Base-by-base conservation (phyloP, 64 coral and sea anemone species). In the Montipora capricornis region DNA sequence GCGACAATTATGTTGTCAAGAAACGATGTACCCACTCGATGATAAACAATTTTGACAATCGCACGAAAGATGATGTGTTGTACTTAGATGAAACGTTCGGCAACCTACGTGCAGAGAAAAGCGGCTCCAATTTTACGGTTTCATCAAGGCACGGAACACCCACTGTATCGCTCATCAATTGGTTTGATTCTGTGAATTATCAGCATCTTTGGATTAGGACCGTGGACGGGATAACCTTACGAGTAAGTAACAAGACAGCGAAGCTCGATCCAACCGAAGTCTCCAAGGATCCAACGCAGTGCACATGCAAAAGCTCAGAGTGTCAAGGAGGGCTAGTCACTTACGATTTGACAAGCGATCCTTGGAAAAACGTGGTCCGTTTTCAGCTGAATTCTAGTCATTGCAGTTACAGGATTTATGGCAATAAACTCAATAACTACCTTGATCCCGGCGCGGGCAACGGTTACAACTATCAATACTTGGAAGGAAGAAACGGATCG, bases 371-470 rank as follows among this genome's bases (percentile, higher is more conserved):
- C 12, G 47, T 92, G 44, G 78, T 71, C 16, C 79, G 90, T 58
- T 83, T 92, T n/a, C 66, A 92, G 76, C 13, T 92, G 10, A 83
- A 92, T 57, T 92, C 90, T 1, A 92, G 90, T 48, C 46, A 75
- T 12, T 92, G 90, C 66, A 92, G 90, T 50, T 92, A 92, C 62
- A 83, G 4, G n/a, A 92, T 92, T 24, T 62, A 45, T 10, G 90
- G 90, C 20, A 92, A 92, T 58, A 45, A 59, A 16, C 68, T 92
- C 2, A 92, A 92, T 20, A 92, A 92, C 47, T 92, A 84, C 49
- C 44, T 92, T 29, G 90, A 92, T 19, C 90, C 90, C 17, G 90
- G 90, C 14, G 20, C 80, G 57, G 68, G 90, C 1, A 92, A 84
- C 47, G 90, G 79, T 61, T 92, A 83, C 15, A 92, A 73, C 20